Evolutionary conservation across 1,140 invertebrate genomes (phyloP).

Genomic region (Lethocerus indicus): DNA sequence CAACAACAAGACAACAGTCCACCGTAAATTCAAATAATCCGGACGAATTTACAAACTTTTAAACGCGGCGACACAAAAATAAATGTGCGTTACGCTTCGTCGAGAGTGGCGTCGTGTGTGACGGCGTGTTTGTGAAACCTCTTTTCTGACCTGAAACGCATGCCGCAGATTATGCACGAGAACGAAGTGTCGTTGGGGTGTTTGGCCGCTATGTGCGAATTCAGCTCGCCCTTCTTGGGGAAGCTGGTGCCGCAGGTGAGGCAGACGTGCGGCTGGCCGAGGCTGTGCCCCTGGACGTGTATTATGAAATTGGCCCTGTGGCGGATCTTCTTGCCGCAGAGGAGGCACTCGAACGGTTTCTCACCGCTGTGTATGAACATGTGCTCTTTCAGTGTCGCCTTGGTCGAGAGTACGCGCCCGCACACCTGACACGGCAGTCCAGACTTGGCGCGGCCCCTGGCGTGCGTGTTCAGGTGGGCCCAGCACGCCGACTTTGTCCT

Average conservation of each 20-base stretch:
- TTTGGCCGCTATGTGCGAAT: slow-evolving; percentile 4
- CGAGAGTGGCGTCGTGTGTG: slow-evolving; percentile 10
- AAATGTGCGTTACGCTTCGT: slow-evolving; percentile 6
- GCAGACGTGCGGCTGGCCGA: slow-evolving; percentile 7
- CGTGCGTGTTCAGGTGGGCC: slow-evolving; percentile 11
- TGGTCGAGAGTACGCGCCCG: slow-evolving; percentile 26
- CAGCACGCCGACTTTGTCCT: slow-evolving; percentile 9
- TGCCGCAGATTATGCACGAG: slow-evolving; percentile 23
- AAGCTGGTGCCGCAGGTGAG: slow-evolving; percentile 2
- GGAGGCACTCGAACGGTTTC: slow-evolving; percentile 38
- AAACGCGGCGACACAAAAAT: no score
- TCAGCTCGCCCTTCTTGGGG: slow-evolving; percentile 9
- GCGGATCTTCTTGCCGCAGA: slow-evolving; percentile 29
- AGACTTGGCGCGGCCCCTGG: not conserved
- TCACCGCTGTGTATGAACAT: slow-evolving; percentile 38
- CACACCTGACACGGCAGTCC: slow-evolving; percentile 26
- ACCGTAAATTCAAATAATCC: no score
- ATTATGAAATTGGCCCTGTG: slow-evolving; percentile 21
- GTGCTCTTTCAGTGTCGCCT: slow-evolving; percentile 25
- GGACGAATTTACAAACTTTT: no score
- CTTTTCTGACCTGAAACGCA: slow-evolving; percentile 24
- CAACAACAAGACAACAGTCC: no score
- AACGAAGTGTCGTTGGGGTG: slow-evolving; percentile 22
- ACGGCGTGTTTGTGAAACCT: slow-evolving; percentile 19
- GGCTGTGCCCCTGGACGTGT: slow-evolving; percentile 12